Evolutionary conservation across 1,140 invertebrate genomes (phyloP).

Genomic region (Potamilus streckersoni): DNA sequence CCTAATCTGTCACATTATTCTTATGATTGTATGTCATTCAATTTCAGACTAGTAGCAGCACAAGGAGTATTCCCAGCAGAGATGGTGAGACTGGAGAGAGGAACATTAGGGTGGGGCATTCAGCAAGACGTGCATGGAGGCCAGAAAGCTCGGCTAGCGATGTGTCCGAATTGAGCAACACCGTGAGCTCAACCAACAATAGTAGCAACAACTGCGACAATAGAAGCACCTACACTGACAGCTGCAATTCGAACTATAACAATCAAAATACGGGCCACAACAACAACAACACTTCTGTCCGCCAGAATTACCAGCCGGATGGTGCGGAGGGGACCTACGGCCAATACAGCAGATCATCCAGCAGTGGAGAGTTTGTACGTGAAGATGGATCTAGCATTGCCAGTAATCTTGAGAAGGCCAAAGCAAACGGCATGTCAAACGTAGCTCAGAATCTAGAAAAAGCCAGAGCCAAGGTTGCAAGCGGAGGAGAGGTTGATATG

Average conservation of each 20-base stretch:
- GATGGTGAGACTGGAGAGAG: constrained; percentile 37
- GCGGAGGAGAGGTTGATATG: constrained; percentile 23
- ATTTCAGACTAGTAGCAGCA: neutral
- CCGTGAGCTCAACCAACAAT: constrained; percentile 3
- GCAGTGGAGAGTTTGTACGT: too few species aligned
- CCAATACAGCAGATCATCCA: too few species aligned
- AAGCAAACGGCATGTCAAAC: too few species aligned
- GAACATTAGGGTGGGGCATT: constrained; percentile 16
- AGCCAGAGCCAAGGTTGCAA: constrained; percentile 17
- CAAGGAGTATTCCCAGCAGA: constrained; percentile 21
- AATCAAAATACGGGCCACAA: constrained; percentile 3
- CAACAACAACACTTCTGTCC: neutral
- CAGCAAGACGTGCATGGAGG: constrained; percentile 33
- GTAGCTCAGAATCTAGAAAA: too few species aligned
- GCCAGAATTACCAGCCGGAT: neutral
- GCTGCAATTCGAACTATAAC: constrained; percentile 1
- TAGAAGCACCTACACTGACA: constrained; percentile 12
- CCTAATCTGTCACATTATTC: too few species aligned
- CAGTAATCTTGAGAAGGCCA: too few species aligned
- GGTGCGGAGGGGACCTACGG: neutral
- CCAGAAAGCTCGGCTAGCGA: constrained; percentile 15
- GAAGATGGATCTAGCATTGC: too few species aligned
- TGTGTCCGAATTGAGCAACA: neutral
- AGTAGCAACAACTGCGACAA: constrained; percentile 21
- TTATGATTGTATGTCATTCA: too few species aligned